These are phyloP conservation scores for Meleagris gallopavo DNA, from an alignment of 2,113 vertebrate genomes.

Conservation along the genomic window DNA sequence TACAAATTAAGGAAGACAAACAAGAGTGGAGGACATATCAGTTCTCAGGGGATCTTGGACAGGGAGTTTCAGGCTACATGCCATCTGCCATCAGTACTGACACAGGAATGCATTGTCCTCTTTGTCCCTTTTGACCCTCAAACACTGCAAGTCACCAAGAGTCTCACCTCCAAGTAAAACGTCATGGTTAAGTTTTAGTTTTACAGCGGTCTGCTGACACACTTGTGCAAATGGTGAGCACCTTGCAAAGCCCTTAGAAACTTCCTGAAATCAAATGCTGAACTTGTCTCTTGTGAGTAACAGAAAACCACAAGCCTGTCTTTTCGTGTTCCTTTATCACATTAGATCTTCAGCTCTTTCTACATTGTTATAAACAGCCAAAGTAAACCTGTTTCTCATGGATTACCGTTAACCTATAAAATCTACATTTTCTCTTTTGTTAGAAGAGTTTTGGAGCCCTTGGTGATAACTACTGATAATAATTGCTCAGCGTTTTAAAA, in stretches of 20 bases:
- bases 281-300: neutral
- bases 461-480: neutral
- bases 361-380: neutral
- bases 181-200: neutral
- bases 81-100: neutral
- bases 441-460: neutral
- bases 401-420: neutral
- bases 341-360: neutral
- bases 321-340: conserved; percentile 7
- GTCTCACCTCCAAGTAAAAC: neutral
- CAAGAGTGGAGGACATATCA: neutral
- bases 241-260: neutral
- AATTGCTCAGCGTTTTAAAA: conserved; percentile 13
- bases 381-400: conserved; percentile 34
- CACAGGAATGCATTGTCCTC: neutral
- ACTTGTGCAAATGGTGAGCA: neutral
- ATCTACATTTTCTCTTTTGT: neutral
- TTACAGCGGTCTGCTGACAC: neutral
- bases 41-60: neutral
- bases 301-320: conserved; percentile 4
- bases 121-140: neutral
- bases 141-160: neutral
- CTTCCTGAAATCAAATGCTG: conserved; percentile 41
- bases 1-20: neutral
- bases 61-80: neutral